These are phyloP conservation scores for Incurvaria masculella DNA, from an alignment of 2,888 invertebrate species.

Conservation along the genomic window DNA sequence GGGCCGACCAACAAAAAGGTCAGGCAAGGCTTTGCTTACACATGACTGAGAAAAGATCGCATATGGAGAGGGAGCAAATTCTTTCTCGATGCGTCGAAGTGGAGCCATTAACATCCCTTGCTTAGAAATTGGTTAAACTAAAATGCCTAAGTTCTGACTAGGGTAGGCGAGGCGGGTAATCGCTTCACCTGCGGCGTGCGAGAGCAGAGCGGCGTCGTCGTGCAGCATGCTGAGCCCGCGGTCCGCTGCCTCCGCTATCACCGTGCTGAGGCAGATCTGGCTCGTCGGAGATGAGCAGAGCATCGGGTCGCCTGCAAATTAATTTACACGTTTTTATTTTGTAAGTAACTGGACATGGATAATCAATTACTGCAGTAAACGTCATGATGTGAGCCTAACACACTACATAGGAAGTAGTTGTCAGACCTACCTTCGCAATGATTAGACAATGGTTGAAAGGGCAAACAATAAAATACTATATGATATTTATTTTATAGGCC, in stretches of 20 bases:
- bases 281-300: slow-evolving; percentile 49
- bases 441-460: too few species aligned
- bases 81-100: not conserved
- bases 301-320: slow-evolving; percentile 49
- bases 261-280: slow-evolving; percentile 37
- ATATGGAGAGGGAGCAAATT: not conserved
- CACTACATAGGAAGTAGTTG: too few species aligned
- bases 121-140: not conserved
- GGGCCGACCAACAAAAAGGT: not conserved
- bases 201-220: slow-evolving; percentile 21
- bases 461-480: too few species aligned
- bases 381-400: too few species aligned
- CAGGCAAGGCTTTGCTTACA: not conserved
- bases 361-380: too few species aligned
- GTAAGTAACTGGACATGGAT: too few species aligned
- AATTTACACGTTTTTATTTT: too few species aligned
- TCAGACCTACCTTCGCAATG: too few species aligned
- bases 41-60: not conserved
- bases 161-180: not conserved
- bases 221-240: slow-evolving; percentile 32
- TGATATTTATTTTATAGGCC: too few species aligned
- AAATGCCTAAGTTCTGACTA: not conserved
- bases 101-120: not conserved
- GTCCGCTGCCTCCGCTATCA: slow-evolving; percentile 33
- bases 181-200: slow-evolving; percentile 3